Evolutionary conservation across 2,888 invertebrate genomes (phyloP).

Genomic region (Lasioglossum marginatum): DNA sequence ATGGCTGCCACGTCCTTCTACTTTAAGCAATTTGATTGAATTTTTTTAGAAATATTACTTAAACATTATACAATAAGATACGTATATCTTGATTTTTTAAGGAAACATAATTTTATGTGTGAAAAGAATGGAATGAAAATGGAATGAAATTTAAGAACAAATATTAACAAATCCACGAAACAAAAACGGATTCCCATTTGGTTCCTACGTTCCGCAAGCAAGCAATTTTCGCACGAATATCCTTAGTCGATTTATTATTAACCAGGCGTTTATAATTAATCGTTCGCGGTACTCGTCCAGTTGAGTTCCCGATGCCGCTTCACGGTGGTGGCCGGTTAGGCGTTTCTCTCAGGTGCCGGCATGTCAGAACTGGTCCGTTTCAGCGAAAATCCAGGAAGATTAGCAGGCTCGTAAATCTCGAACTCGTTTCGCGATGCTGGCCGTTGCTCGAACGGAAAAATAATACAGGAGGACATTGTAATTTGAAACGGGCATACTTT

Average conservation of each 20-base stretch:
- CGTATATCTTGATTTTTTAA: neutral
- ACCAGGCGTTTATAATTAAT: neutral
- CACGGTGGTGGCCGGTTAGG: neutral
- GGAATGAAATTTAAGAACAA: too few species aligned
- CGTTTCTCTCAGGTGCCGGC: constrained; percentile 28
- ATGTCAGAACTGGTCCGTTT: constrained; percentile 20
- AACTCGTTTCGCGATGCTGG: constrained; percentile 17
- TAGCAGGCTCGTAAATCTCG: constrained; percentile 23
- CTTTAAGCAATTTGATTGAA: neutral
- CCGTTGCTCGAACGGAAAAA: constrained; percentile 36
- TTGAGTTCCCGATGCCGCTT: neutral
- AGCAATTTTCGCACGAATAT: neutral
- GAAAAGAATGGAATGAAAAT: too few species aligned
- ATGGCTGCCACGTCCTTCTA: neutral
- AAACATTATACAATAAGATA: neutral
- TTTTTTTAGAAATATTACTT: neutral
- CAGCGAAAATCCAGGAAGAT: neutral
- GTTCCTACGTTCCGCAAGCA: neutral
- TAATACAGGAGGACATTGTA: constrained; percentile 36
- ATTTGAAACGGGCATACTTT: constrained; percentile 42
- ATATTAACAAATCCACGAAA: too few species aligned
- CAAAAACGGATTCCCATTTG: too few species aligned
- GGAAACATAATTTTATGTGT: too few species aligned
- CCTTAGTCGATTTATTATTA: neutral
- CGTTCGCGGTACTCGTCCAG: neutral